Evolutionary conservation across 2,113 vertebrate genomes (phyloP).

Genomic region (Vanacampus margaritifer): DNA sequence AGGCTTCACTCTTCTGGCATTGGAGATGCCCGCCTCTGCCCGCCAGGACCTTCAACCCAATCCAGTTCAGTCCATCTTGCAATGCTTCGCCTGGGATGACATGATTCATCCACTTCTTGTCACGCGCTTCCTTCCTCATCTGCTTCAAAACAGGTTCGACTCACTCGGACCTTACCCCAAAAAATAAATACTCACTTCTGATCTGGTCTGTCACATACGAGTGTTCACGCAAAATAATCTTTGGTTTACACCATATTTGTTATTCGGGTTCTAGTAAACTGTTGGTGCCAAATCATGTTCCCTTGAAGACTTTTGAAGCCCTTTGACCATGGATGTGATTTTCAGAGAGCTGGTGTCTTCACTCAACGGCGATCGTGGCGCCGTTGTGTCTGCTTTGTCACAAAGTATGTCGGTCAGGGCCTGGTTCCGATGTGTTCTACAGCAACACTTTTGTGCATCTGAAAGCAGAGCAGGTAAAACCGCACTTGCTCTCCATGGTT

Average conservation of each 20-base stretch:
- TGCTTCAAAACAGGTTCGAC: conserved; percentile 86
- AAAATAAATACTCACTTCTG: neutral
- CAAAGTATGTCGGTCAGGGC: conserved; percentile 84
- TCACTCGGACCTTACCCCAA: neutral
- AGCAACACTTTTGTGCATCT: conserved; percentile 80
- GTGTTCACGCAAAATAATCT: neutral
- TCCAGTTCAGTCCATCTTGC: conserved; percentile 83
- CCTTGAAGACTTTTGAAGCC: neutral
- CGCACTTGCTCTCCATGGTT: neutral
- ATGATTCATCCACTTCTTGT: conserved; percentile 87
- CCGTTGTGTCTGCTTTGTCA: conserved; percentile 69
- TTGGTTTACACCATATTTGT: neutral
- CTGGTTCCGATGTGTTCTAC: conserved; percentile 91
- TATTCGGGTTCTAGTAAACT: neutral
- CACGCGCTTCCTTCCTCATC: conserved; percentile 87
- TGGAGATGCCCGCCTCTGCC: conserved; percentile 85
- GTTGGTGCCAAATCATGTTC: neutral
- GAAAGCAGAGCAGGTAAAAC: conserved; percentile 61
- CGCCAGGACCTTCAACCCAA: conserved; percentile 89
- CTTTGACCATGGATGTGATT: conserved; percentile 9
- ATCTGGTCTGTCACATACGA: conserved; percentile 8
- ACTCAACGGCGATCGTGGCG: conserved; percentile 61
- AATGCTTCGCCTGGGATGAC: conserved; percentile 94
- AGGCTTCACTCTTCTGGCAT: conserved; percentile 91
- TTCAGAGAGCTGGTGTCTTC: conserved; percentile 78